Conservation (phyloP, 2,797 vertebrate species). For the Phaenicophaeus curvirostris region DNA sequence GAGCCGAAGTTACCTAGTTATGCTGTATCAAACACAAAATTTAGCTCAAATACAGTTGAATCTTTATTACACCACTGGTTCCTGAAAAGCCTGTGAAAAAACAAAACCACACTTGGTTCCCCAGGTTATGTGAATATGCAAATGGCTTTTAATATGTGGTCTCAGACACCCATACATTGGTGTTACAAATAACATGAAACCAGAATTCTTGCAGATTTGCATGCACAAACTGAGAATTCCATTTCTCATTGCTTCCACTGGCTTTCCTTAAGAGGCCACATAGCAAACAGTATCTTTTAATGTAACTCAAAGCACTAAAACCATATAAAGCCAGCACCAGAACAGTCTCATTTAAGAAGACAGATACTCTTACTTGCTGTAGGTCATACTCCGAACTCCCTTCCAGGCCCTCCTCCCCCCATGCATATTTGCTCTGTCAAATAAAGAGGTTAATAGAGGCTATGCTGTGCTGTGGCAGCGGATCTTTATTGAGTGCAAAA, state of each 20-base stretch:
- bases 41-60: background rate
- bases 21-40: background rate
- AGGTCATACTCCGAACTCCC: background rate
- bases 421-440: background rate
- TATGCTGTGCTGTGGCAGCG: background rate
- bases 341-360: background rate
- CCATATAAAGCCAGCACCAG: background rate
- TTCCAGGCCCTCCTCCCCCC: background rate
- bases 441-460: constrained; percentile 14
- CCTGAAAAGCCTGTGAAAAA: background rate
- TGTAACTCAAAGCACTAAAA: background rate
- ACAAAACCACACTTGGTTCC: background rate
- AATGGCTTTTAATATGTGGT: background rate
- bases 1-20: background rate
- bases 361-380: background rate
- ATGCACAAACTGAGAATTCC: background rate
- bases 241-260: background rate
- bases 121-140: background rate
- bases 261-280: background rate
- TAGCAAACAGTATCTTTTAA: background rate
- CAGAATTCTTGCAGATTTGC: background rate
- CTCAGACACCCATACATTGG: background rate
- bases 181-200: background rate
- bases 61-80: background rate
- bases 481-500: background rate